phyloP scores from a whole-genome alignment of 2,888 invertebrate genomes.

The Agelastica alni region DNA sequence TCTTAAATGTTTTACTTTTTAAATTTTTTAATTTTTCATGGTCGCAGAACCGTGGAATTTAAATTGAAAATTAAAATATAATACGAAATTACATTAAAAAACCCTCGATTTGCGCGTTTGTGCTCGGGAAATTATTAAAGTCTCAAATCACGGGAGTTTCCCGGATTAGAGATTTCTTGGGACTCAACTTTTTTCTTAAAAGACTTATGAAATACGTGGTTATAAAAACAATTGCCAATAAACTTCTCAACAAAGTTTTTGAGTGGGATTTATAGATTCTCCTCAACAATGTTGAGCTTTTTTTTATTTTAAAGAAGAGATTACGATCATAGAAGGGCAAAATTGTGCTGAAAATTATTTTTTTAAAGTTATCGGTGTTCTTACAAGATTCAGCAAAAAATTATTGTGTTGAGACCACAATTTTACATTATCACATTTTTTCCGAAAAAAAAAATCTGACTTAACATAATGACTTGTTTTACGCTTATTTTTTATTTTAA shows the following conservation, averaged over 20 bases:
- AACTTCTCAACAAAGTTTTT: constrained; percentile 10
- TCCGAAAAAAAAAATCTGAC: too few relatives aligned
- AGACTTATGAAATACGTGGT: constrained; percentile 14
- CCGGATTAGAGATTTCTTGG: constrained; percentile 1
- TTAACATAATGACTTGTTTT: too few relatives aligned
- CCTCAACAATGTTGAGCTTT: not conserved
- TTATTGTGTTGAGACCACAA: too few relatives aligned
- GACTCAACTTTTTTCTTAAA: not conserved
- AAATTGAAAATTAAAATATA: not conserved
- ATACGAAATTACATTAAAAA: not conserved
- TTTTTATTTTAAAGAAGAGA: not conserved
- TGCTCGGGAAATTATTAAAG: not conserved
- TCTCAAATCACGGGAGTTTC: not conserved
- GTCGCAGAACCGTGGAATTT: not conserved
- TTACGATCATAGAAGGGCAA: too few relatives aligned
- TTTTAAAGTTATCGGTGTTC: too few relatives aligned
- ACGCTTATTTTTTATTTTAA: too few relatives aligned
- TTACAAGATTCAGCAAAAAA: too few relatives aligned
- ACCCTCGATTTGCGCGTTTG: not conserved
- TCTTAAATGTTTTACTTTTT: not conserved
- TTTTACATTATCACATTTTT: too few relatives aligned
- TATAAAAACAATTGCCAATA: constrained; percentile 4
- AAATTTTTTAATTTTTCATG: not conserved
- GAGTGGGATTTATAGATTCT: not conserved
- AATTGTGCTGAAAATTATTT: too few relatives aligned